These are phyloP conservation scores for Idris sp. DNA, from an alignment of 1,140 invertebrate species.

Conservation along the genomic window DNA sequence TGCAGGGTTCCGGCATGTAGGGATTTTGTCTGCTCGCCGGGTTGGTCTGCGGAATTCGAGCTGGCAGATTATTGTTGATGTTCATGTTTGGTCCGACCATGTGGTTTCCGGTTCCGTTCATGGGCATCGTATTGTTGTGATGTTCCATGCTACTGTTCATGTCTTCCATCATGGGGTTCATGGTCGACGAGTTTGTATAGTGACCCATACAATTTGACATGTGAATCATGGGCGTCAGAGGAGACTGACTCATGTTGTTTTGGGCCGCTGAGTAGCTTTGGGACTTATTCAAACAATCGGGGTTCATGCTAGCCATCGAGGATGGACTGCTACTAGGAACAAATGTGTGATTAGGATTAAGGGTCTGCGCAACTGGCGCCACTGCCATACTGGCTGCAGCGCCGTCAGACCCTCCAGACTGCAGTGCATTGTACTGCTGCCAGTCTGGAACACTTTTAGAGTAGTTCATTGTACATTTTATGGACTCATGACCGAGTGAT, in stretches of 20 bases:
- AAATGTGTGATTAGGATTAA: slow-evolving; percentile 60
- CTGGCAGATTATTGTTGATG: slow-evolving; percentile 37
- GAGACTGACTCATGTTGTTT: slow-evolving; percentile 39
- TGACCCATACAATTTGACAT: slow-evolving; percentile 64
- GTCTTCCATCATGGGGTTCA: slow-evolving; percentile 63
- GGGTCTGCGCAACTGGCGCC: slow-evolving; percentile 58
- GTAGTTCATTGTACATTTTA: slow-evolving; percentile 74
- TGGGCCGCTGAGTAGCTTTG: slow-evolving; percentile 52
- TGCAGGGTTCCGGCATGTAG: slow-evolving; percentile 66
- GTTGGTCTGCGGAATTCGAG: slow-evolving; percentile 46
- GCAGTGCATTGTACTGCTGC: slow-evolving; percentile 72
- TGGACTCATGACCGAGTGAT: slow-evolving; percentile 40
- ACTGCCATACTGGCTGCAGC: slow-evolving; percentile 50
- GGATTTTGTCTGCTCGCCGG: slow-evolving; percentile 61
- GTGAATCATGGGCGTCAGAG: slow-evolving; percentile 54
- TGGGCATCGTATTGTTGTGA: slow-evolving; percentile 53
- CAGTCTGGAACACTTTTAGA: slow-evolving; percentile 72
- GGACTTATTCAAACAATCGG: slow-evolving; percentile 58
- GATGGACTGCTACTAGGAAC: slow-evolving; percentile 63
- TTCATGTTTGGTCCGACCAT: slow-evolving; percentile 51
- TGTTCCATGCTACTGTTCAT: slow-evolving; percentile 38
- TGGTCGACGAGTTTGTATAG: slow-evolving; percentile 45
- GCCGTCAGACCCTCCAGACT: slow-evolving; percentile 62
- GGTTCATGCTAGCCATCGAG: slow-evolving; percentile 57
- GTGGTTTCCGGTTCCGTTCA: slow-evolving; percentile 59